Base-by-base conservation (phyloP, 2,888 invertebrate species). In the Acanthococcus lagerstroemiae region DNA sequence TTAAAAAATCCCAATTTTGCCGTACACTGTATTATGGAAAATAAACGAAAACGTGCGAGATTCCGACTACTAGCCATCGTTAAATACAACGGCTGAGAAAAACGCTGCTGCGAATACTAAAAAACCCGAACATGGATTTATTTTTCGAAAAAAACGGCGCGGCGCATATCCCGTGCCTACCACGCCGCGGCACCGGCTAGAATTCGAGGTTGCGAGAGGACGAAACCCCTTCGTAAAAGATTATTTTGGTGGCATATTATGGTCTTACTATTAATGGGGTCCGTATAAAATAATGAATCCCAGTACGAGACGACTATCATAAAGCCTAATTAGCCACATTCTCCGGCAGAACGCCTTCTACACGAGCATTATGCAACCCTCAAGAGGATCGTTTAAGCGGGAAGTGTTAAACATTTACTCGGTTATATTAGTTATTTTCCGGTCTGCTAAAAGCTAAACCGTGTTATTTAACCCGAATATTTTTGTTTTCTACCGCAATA, bases 241-340 rank as follows among this genome's bases (percentile, higher is more conserved):
- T 37, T 37, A 37, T 37, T 37, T 37, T n/a, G 22, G 24, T 58
- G 22, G 21, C 48, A 22, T 46, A 56, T 57, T 57, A 57, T 45
- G 44, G 57, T 57, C 57, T 57, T 57, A 57, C 57, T 58, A 58
- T 58, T 58, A 58, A 58, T 58, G 58, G 58, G 58, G 58, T 58
- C 58, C 17, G 58, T 58, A 46, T 58, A 58, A 58, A 58, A 63
- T 52, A 63, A 63, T 63, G 63, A 63, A 63, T 63, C 63, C 63
- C 63, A 63, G 63, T 63, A 63, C 63, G 63, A 54, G 63, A 63
- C 54, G 63, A 63, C 54, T 63, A 52, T 63, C 63, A 63, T 63
- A 63, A 63, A 63, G 54, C 63, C 63, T 63, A 63, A 63, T 63
- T 63, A 63, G 54, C 63, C 63, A 24, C 63, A 63, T 52, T 37